Evolutionary conservation across 2,113 vertebrate genomes (phyloP), one percentile per base, ranked within the genome.

Genomic region (Rana temporaria): DNA sequence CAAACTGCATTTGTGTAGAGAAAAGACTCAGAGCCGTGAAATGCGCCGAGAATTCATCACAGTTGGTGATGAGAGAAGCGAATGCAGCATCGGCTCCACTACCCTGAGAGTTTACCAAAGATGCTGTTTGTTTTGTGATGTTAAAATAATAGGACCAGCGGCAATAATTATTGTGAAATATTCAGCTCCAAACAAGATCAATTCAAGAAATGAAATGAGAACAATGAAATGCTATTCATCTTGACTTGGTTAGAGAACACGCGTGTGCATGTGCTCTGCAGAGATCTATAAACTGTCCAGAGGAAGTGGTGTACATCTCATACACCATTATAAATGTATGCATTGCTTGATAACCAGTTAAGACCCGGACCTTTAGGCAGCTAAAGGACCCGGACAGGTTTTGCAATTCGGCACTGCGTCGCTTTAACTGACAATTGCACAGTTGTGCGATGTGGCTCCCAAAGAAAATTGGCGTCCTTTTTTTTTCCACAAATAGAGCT

Each of bases 1-100:
- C 79, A 82, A 82, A 82, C 70, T n/a, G 72, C 62, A 74, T 74
- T 81, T 81, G 70, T 82, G 79, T 82, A 82, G 74, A 73, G 79
- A 82, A 82, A 82, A 74, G 60, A 65, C 79, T 56, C 52, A 24
- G 42, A 73, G 69, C 79, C 24, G 38, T 62, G 19, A 74, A 72
- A 82, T 14, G 48, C 48, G 48, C 52, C 32, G 48, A 30, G 42
- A 42, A 82, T 82, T 82, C 52, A 82, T 82, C 69, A 82, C 65
- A 60, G 68, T 64, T 57, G 42, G 67, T 53, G 52, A 73, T 65
- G 55, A 68, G 67, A 38, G 52, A 42, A 38, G 8, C 55, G 38
- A 38, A 70, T 17, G 57, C 68, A 4, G 32, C 20, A 53, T 66
- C 30, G 32, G 24, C 57, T 19, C 52, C 24, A 38, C 16, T 38